Conservation (phyloP, 92 coral and sea anemone species). For the Pocillopora meandrina region DNA sequence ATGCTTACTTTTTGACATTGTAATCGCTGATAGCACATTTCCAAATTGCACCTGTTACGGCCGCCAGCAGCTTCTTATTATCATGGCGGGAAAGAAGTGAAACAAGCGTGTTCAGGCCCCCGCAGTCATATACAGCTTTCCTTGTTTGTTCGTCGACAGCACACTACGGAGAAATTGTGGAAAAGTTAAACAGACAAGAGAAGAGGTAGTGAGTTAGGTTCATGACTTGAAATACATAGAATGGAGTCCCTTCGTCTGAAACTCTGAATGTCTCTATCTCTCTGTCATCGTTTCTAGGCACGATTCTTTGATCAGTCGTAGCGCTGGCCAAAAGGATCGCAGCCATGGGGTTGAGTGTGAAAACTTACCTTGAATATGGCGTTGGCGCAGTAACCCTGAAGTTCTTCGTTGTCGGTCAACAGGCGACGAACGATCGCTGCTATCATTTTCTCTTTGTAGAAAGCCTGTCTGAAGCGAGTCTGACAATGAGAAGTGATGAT, state of each 20-base stretch:
- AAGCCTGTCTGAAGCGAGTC: conserved; percentile 85
- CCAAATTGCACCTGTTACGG: conserved; percentile 96
- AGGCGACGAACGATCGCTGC: conserved; percentile 71
- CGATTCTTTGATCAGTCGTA: no score
- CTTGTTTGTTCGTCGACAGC: conserved; percentile 91
- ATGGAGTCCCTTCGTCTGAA: no score
- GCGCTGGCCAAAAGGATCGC: no score
- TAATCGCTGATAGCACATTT: conserved; percentile 87
- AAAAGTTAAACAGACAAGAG: background rate
- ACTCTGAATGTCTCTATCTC: no score
- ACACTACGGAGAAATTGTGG: conserved; percentile 53
- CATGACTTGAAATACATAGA: no score
- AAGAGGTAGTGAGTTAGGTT: background rate
- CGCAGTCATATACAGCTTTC: conserved; percentile 70
- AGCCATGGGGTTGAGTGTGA: background rate
- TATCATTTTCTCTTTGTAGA: conserved; percentile 76
- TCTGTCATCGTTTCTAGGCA: no score
- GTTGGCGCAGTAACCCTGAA: conserved; percentile 83
- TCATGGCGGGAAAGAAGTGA: conserved; percentile 68
- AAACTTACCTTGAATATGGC: conserved; percentile 85
- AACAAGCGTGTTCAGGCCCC: conserved; percentile 82
- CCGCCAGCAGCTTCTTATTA: conserved; percentile 77
- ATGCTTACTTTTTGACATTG: conserved; percentile 71
- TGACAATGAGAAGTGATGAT: conserved; percentile 7
- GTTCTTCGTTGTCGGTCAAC: conserved; percentile 75